A percentile compares a stretch with the other conserved stretches of the same genome.
Conservation (phyloP, 2,797 vertebrate genomes). For the Echeneis naucrates region DNA sequence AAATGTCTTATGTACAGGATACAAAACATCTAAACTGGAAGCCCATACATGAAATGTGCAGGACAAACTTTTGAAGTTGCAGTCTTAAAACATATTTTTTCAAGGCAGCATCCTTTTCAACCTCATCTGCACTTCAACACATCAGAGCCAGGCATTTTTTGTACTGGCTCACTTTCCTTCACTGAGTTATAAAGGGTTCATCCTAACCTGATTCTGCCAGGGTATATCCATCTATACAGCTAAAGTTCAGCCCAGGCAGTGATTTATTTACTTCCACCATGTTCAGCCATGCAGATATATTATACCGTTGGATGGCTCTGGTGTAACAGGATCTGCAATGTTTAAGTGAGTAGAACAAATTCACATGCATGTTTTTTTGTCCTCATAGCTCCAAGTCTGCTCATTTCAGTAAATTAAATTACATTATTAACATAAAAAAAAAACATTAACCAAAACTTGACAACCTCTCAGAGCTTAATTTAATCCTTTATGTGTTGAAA, state of each 20-base stretch:
- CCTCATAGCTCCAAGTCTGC: neutral
- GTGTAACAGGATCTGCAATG: constrained; percentile 31
- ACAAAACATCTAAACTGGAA: neutral
- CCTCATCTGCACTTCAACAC: neutral
- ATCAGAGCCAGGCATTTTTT: neutral
- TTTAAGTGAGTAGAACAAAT: constrained; percentile 24
- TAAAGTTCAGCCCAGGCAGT: constrained; percentile 40
- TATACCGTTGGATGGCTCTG: constrained; percentile 20
- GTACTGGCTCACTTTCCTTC: neutral
- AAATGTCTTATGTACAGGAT: neutral
- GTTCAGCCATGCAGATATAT: constrained; percentile 64
- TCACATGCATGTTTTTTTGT: constrained; percentile 5
- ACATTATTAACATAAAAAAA: neutral
- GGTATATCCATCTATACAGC: constrained; percentile 46
- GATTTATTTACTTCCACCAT: constrained; percentile 73
- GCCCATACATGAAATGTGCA: too few species aligned
- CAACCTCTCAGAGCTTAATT: neutral
- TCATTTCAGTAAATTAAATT: constrained; percentile 3
- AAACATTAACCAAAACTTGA: neutral
- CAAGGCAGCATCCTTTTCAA: neutral
- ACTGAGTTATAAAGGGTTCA: constrained; percentile 20
- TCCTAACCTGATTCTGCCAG: constrained; percentile 72
- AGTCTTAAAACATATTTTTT: neutral
- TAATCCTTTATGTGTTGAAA: neutral
- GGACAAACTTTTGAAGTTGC: neutral